Base-by-base conservation (phyloP, 2,797 vertebrate species). In the Discoglossus pictus region DNA sequence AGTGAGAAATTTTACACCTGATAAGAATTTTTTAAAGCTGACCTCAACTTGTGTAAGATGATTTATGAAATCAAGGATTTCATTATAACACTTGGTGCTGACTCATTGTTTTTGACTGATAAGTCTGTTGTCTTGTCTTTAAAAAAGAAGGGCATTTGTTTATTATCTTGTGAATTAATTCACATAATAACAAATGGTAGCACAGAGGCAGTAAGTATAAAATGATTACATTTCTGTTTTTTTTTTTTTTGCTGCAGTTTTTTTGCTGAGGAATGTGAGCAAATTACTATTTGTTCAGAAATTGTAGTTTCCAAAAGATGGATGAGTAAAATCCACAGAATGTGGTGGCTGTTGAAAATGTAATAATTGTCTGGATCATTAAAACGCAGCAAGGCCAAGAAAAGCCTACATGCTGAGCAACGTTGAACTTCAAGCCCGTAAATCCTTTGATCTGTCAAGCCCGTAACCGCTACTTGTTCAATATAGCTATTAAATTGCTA, bases 11-110 rank as follows among this genome's bases (percentile, higher is more conserved):
- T 82, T 83, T 84, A 46, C 20, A 75, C 78, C 74, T 86, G 89
- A 90, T 91, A 91, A 92, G 85, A 89, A 89, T 85, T 93, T 93
- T 76, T 91, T 87, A 87, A 82, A 79, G 88, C 95, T 92, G 89
- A 93, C 91, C 91, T 92, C 83, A 92, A 86, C 89, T 84, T 91
- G 65, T 79, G 65, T 34, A 85, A 86, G 83, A 91, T 96, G 94
- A 97, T 97, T 95, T 93, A 97, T 97, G 91, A 92, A 95, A 94
- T 88, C 83, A 86, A 82, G 74, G 78, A 87, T 92, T 92, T 89
- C 90, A 92, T 93, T 94, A 96, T 93, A 91, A 92, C 84, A 86
- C 87, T 87, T 88, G 81, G 86, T 92, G 92, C 92, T 91, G 92
- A 93, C 90, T 92, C 88, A 86, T 92, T 90, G 85, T 81, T 92